Percentiles rank a stretch among this genome's conserved stretches.
phyloP scores from a whole-genome alignment of 2,797 vertebrate species.

The Balearica regulorum region DNA sequence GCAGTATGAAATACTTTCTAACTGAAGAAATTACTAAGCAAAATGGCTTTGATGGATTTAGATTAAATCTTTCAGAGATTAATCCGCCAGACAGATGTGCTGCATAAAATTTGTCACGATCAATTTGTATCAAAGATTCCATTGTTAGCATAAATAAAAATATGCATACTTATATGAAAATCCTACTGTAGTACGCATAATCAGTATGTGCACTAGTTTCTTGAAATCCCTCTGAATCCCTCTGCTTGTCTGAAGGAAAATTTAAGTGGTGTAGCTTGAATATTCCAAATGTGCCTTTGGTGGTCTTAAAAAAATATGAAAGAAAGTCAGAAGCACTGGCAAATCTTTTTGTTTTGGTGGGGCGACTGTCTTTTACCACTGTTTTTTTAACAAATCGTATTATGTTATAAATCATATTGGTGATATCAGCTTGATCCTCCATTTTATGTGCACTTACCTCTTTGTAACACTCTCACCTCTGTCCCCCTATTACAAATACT shows the following conservation, averaged over 20 bases:
- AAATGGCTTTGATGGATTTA: slow-evolving; percentile 38
- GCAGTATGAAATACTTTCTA: background rate
- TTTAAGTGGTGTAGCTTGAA: background rate
- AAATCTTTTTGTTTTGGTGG: background rate
- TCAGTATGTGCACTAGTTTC: background rate
- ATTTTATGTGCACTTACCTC: background rate
- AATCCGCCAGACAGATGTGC: slow-evolving; percentile 3
- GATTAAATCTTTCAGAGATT: slow-evolving; percentile 47
- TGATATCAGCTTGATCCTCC: background rate
- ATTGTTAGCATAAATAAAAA: slow-evolving; percentile 31
- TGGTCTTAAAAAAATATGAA: background rate
- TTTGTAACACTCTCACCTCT: background rate
- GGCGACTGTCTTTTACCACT: background rate
- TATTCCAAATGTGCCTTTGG: background rate
- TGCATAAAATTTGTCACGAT: slow-evolving; percentile 41
- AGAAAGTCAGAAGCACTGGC: background rate
- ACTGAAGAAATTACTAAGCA: slow-evolving; percentile 22
- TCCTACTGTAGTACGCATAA: background rate
- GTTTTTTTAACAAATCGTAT: background rate
- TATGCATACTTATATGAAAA: background rate
- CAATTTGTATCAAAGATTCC: slow-evolving; percentile 35
- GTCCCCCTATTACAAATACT: background rate
- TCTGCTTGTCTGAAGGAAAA: background rate
- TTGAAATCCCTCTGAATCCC: background rate
- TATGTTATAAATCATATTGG: background rate